A percentile compares a stretch with the other conserved stretches of the same genome.
These are phyloP conservation scores for Drosophila santomea DNA, from an alignment of 1,140 invertebrate genomes.

Conservation along the genomic window DNA sequence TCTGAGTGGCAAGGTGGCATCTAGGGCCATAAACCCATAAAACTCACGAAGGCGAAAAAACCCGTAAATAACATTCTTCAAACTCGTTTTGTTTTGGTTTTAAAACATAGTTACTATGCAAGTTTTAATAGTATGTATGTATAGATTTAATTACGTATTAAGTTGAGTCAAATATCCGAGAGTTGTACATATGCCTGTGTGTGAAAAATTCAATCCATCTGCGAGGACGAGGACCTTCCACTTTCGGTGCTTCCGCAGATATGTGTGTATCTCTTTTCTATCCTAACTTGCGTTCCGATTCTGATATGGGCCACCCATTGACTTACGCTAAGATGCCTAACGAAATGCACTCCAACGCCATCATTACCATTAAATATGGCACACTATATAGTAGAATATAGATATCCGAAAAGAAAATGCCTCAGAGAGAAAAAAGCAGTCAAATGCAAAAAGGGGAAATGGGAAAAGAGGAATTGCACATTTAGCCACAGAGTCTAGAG, in stretches of 20 bases:
- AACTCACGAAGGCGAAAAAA: neutral
- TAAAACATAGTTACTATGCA: conserved; percentile 67
- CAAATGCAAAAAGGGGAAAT: conserved; percentile 26
- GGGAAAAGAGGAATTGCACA: conserved; percentile 4
- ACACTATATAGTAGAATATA: conserved; percentile 7
- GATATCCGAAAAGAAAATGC: conserved; percentile 14
- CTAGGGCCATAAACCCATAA: conserved; percentile 1
- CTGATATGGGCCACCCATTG: conserved; percentile 19
- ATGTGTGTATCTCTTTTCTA: conserved; percentile 22
- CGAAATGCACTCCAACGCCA: conserved; percentile 27
- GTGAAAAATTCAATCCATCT: conserved; percentile 13
- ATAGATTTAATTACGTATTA: conserved; percentile 80
- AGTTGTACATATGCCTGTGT: conserved; percentile 50
- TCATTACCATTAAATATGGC: conserved; percentile 28
- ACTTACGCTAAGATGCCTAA: conserved; percentile 51
- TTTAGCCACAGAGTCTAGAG: conserved; percentile 22
- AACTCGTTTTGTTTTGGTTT: conserved; percentile 29
- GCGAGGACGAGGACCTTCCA: neutral
- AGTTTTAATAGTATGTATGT: conserved; percentile 48
- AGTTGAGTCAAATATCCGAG: conserved; percentile 59
- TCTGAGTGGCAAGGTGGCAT: conserved; percentile 23
- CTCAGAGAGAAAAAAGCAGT: neutral
- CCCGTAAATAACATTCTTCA: neutral
- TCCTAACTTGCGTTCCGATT: conserved; percentile 25
- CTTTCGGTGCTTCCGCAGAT: conserved; percentile 24